Evolutionary conservation across 37 sponge, comb jelly and placozoan genomes (phyloP).

Genomic region (Cladorhizidae sp.): DNA sequence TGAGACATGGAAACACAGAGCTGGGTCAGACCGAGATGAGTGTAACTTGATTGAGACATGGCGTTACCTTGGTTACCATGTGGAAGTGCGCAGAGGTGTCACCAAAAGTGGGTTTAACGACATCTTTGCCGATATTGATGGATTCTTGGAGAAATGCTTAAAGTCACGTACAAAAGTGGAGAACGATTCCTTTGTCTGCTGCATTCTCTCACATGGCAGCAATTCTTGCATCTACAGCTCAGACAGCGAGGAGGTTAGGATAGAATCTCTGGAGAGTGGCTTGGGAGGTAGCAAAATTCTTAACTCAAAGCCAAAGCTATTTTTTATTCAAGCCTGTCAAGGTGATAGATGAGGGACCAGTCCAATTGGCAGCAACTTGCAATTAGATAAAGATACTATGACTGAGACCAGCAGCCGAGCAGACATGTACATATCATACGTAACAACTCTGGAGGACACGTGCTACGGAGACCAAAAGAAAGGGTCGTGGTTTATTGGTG

Average conservation of each 20-base stretch:
- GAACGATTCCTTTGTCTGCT: constrained; percentile 84
- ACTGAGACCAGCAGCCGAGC: background rate
- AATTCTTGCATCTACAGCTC: constrained; percentile 68
- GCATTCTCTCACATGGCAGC: constrained; percentile 85
- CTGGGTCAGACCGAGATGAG: constrained; percentile 47
- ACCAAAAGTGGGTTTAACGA: constrained; percentile 9
- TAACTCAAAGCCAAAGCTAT: constrained; percentile 79
- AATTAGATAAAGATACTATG: background rate
- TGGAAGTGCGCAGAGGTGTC: constrained; percentile 26
- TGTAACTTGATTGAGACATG: constrained; percentile 21
- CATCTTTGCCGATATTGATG: constrained; percentile 46
- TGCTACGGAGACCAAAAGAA: constrained; percentile 43
- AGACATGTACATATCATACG: constrained; percentile 61
- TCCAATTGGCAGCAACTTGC: constrained; percentile 30
- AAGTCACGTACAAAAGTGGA: constrained; percentile 32
- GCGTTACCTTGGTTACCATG: constrained; percentile 51
- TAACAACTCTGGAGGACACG: constrained; percentile 24
- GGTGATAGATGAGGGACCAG: constrained; percentile 32
- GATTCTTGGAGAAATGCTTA: constrained; percentile 17
- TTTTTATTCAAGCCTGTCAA: constrained; percentile 92
- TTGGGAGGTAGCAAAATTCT: constrained; percentile 40
- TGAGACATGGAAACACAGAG: background rate
- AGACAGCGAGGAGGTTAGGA: constrained; percentile 52
- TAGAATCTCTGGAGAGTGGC: constrained; percentile 46
- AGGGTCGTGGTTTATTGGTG: constrained; percentile 59